A percentile compares a stretch with the other conserved stretches of the same genome.
Evolutionary conservation across 2,888 invertebrate genomes (phyloP).

Genomic region (Eilema caniola): DNA sequence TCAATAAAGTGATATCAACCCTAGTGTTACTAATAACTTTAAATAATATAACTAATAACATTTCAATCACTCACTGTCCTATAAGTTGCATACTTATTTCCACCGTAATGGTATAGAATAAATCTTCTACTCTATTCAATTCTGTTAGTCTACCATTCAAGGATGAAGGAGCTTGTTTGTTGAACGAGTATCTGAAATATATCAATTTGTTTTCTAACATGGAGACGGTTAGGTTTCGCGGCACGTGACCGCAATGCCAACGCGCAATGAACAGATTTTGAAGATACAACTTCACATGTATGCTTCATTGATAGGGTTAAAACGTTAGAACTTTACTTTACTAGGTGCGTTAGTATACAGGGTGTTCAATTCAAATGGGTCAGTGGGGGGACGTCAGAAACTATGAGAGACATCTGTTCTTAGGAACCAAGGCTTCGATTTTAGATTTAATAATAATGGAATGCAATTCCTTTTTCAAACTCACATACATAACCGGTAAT

Average conservation of each 20-base stretch:
- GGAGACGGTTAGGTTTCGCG: slow-evolving; percentile 63
- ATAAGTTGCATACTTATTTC: neutral
- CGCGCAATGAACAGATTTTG: slow-evolving; percentile 60
- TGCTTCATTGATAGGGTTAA: slow-evolving; percentile 60
- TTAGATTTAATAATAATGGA: too few species aligned
- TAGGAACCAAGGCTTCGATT: too few species aligned
- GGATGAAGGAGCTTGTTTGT: slow-evolving; percentile 62
- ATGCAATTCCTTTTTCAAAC: too few species aligned
- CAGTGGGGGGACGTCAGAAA: too few species aligned
- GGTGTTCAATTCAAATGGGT: too few species aligned
- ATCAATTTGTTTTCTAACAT: slow-evolving; percentile 79
- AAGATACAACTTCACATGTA: slow-evolving; percentile 59
- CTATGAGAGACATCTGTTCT: too few species aligned
- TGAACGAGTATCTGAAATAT: slow-evolving; percentile 73
- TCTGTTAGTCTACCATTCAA: slow-evolving; percentile 38
- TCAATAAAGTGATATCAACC: too few species aligned
- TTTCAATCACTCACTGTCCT: neutral
- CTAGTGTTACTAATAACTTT: too few species aligned
- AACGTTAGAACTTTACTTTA: neutral
- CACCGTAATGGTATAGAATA: neutral
- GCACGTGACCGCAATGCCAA: slow-evolving; percentile 71
- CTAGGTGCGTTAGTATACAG: neutral
- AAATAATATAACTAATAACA: too few species aligned
- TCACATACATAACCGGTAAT: too few species aligned
- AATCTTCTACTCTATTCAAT: neutral